These are phyloP conservation scores for Sinotaia quadrata DNA, from an alignment of 2,888 invertebrate genomes.

Conservation along the genomic window DNA sequence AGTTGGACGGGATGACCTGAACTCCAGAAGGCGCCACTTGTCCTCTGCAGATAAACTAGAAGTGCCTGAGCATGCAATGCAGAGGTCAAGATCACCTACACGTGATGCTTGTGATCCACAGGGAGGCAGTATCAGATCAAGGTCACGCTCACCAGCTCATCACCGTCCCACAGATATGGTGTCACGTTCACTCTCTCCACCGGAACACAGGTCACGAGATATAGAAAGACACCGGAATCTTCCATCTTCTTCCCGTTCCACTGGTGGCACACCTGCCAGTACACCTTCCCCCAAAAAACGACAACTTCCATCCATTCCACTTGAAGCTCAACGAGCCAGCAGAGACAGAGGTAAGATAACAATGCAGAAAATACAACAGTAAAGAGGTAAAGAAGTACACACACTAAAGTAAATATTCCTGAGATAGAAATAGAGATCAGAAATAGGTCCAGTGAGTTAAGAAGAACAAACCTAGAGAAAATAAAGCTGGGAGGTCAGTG, in stretches of 20 bases:
- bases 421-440: too few relatives aligned
- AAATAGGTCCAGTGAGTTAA: too few relatives aligned
- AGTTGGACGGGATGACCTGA: conserved; percentile 50
- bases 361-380: too few relatives aligned
- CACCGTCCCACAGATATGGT: conserved; percentile 60
- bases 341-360: conserved; percentile 69
- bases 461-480: too few relatives aligned
- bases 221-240: conserved; percentile 23
- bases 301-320: conserved; percentile 94
- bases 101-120: conserved; percentile 37
- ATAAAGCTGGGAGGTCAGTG: too few relatives aligned
- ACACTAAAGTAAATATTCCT: too few relatives aligned
- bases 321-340: conserved; percentile 66
- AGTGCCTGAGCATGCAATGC: conserved; percentile 53
- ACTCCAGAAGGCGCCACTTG: conserved; percentile 44
- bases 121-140: conserved; percentile 19
- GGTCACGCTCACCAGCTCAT: conserved; percentile 60
- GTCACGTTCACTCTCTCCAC: conserved; percentile 85
- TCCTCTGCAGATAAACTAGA: conserved; percentile 55
- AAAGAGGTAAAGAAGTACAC: too few relatives aligned
- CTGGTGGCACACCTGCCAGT: conserved; percentile 93
- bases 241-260: conserved; percentile 49
- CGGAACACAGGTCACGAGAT: conserved; percentile 75
- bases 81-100: conserved; percentile 58
- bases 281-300: conserved; percentile 90